Evolutionary conservation across 2,888 invertebrate species (phyloP).

Genomic region (Itoplectis maculator): DNA sequence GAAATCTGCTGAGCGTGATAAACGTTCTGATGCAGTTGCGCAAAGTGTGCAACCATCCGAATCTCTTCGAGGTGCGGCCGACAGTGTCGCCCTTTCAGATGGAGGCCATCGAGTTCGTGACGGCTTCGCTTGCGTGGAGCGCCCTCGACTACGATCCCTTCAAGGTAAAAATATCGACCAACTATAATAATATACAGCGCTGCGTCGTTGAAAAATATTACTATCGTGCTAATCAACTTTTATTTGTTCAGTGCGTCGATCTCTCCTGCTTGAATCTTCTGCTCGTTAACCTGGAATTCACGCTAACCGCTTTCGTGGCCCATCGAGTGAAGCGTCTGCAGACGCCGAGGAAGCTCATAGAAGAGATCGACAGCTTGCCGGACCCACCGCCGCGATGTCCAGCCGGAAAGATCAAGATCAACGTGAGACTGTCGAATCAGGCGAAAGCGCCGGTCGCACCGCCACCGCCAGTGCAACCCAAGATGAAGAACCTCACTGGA

Average conservation of each 20-base stretch:
- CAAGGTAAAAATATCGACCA: slow-evolving; percentile 85
- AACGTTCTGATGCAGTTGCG: slow-evolving; percentile 98
- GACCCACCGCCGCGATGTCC: slow-evolving; percentile 88
- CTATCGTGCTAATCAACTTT: not conserved
- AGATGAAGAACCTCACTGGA: slow-evolving; percentile 80
- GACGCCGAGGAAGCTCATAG: slow-evolving; percentile 89
- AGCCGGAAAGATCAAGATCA: slow-evolving; percentile 88
- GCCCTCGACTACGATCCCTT: slow-evolving; percentile 91
- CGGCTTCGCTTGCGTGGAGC: slow-evolving; percentile 90
- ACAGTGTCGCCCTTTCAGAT: slow-evolving; percentile 97
- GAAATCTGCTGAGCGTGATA: slow-evolving; percentile 97
- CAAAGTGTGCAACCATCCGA: slow-evolving; percentile 99
- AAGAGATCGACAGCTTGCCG: slow-evolving; percentile 88
- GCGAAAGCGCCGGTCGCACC: slow-evolving; percentile 74
- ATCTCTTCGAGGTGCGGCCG: slow-evolving; percentile 98
- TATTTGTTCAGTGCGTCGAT: slow-evolving; percentile 87
- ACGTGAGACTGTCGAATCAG: slow-evolving; percentile 85
- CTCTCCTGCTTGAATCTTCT: slow-evolving; percentile 88
- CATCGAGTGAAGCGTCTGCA: slow-evolving; percentile 92
- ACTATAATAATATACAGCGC: too few species aligned
- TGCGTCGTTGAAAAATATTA: not conserved
- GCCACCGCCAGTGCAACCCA: slow-evolving; percentile 75
- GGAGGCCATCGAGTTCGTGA: slow-evolving; percentile 89
- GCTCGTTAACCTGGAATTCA: slow-evolving; percentile 88
- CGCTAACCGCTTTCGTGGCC: slow-evolving; percentile 92